phyloP scores from a whole-genome alignment of 92 coral and sea anemone species.

The Palythoa grandis region DNA sequence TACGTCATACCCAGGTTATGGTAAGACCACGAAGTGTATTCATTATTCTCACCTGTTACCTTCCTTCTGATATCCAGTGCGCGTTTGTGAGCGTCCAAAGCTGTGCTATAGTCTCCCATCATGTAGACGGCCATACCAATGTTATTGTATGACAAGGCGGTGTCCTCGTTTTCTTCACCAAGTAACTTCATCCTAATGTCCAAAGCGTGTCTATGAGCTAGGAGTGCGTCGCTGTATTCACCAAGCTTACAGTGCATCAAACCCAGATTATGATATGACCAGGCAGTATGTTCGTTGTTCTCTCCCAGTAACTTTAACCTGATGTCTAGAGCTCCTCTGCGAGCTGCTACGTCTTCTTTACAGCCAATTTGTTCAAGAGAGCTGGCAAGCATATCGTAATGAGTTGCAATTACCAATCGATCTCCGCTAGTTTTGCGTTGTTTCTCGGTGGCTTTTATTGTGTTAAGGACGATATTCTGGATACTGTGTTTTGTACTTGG shows the following conservation, averaged over 20 bases:
- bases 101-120: neutral
- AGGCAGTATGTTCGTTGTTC: constrained; percentile 25
- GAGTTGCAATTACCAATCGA: neutral
- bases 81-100: neutral
- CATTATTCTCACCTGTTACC: constrained; percentile 13
- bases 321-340: constrained; percentile 29
- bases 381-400: neutral
- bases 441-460: neutral
- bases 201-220: neutral
- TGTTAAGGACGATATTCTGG: neutral
- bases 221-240: neutral
- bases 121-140: neutral
- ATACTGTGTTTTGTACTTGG: neutral
- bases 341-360: neutral
- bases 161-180: constrained; percentile 17
- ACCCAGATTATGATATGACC: constrained; percentile 35
- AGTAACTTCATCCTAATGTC: neutral
- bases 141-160: neutral
- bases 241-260: neutral
- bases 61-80: constrained; percentile 7
- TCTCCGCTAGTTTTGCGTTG: neutral
- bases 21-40: constrained; percentile 17
- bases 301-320: constrained; percentile 32
- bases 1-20: neutral
- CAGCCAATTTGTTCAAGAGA: neutral